Base-by-base conservation (phyloP, 2,888 invertebrate species). In the Nephrotoma flavescens region DNA sequence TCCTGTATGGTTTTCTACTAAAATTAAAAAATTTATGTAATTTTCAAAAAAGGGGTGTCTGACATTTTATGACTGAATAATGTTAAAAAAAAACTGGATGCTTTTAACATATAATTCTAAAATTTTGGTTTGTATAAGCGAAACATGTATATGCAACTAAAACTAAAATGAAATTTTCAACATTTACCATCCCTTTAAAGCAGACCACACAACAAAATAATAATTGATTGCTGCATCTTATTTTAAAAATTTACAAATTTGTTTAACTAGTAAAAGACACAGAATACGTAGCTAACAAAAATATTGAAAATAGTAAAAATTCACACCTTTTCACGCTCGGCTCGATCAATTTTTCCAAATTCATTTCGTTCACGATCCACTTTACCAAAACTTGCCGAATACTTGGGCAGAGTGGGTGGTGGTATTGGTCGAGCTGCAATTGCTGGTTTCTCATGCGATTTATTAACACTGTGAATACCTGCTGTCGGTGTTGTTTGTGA, bases 371-470 rank as follows among this genome's bases (percentile, higher is more conserved):
- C 89, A 41, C 89, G 89, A 88, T 89, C 89, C 86, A 89, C 95
- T 87, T 95, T 95, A 90, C 95, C 95, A 90, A 95, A 95, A 88
- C 95, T 95, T 87, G 95, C 94, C 89, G 96, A 95, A 91, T 96
- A 96, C 91, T 96, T 96, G 57, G 96, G 96, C 89, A 96, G 92
- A 86, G 96, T 95, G 86, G 96, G 96, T 87, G 96, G 96, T 89
- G 96, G 96, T 89, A 95, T 95, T 87, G 95, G 95, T 89, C 95
- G 92, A 88, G 94, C 93, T 85, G 89, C 89, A 88, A 94, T 93
- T 41, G 89, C 89, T 84, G 89, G 89, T 87, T 89, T 89, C 87
- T 89, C 89, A 86, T 89, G 89, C 11, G 88, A 88, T 88, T 89
- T 89, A 86, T 89, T 89, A 86, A 89, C 89, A 88, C 89, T 89